A percentile compares a stretch with the other conserved stretches of the same genome.
Evolutionary conservation across 2,113 vertebrate genomes (phyloP).

Genomic region (Epinephelus fuscoguttatus): DNA sequence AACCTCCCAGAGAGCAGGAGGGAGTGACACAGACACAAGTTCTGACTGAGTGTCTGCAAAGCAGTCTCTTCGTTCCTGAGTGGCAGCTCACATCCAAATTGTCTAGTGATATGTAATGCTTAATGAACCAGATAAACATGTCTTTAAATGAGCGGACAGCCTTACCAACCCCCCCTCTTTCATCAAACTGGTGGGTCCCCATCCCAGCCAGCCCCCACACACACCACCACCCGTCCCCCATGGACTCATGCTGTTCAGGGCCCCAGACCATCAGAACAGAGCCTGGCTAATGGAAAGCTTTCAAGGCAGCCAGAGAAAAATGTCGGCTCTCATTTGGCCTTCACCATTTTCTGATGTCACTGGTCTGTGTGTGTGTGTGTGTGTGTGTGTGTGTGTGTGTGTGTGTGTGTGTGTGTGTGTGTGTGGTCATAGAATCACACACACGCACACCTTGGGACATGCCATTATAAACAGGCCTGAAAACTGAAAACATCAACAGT

Average conservation of each 20-base stretch:
- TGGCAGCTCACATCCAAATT: conserved; percentile 74
- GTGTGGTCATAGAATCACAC: conserved; percentile 32
- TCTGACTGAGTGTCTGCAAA: not conserved
- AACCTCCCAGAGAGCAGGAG: not conserved
- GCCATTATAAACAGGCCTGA: conserved; percentile 50
- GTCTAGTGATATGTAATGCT: conserved; percentile 84
- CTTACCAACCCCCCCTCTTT: conserved; percentile 44
- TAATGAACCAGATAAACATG: conserved; percentile 86
- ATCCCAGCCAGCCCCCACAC: conserved; percentile 2
- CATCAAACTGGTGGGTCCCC: conserved; percentile 48
- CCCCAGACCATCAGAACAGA: conserved; percentile 84
- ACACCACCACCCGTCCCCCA: conserved; percentile 3
- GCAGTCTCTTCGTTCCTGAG: conserved; percentile 56
- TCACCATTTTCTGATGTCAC: conserved; percentile 86
- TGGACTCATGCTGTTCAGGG: conserved; percentile 84
- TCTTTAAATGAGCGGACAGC: conserved; percentile 81
- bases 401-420: conserved; percentile 39
- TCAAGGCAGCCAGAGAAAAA: conserved; percentile 88
- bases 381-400: conserved; percentile 41
- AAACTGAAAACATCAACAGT: conserved; percentile 62
- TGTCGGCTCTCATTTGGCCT: conserved; percentile 90
- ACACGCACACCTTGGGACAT: conserved; percentile 59
- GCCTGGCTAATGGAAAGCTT: conserved; percentile 97
- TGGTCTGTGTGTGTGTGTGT: conserved; percentile 55
- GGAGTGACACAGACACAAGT: conserved; percentile 18